Percentiles rank a stretch among this genome's conserved stretches.
Evolutionary conservation across 2,888 invertebrate species (phyloP).

Genomic region (Eugnorisma glareosa): DNA sequence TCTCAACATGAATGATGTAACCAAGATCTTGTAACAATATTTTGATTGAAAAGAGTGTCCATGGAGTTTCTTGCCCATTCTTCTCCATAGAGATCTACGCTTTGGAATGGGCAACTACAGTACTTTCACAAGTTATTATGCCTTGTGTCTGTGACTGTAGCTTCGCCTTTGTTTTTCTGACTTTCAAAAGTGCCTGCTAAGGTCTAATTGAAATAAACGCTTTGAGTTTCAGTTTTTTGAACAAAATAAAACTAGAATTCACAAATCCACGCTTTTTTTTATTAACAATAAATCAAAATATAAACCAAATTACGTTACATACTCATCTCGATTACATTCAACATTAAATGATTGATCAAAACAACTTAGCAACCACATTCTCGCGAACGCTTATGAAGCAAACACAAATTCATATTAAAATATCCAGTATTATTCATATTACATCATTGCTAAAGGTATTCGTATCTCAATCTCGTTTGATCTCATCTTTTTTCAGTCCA

Average conservation of each 20-base stretch:
- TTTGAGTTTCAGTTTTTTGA: no score
- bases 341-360: slow-evolving; percentile 33
- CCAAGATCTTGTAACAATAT: no score
- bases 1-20: no score
- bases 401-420: slow-evolving; percentile 59
- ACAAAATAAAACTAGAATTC: not conserved
- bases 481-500: slow-evolving; percentile 69
- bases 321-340: not conserved
- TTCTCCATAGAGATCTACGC: no score
- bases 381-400: slow-evolving; percentile 36
- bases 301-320: not conserved
- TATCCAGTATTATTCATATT: slow-evolving; percentile 61
- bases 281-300: not conserved
- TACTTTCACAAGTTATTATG: no score
- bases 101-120: no score
- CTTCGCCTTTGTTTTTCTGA: no score
- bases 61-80: no score
- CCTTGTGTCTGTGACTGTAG: no score
- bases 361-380: slow-evolving; percentile 33
- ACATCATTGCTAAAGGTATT: slow-evolving; percentile 58
- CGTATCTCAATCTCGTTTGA: slow-evolving; percentile 61
- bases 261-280: not conserved
- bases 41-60: no score
- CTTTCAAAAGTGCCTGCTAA: no score
- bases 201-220: no score